Evolutionary conservation across 2,113 vertebrate genomes (phyloP), one percentile per base, ranked within the genome.

Genomic region (Gallinago jamesoni): DNA sequence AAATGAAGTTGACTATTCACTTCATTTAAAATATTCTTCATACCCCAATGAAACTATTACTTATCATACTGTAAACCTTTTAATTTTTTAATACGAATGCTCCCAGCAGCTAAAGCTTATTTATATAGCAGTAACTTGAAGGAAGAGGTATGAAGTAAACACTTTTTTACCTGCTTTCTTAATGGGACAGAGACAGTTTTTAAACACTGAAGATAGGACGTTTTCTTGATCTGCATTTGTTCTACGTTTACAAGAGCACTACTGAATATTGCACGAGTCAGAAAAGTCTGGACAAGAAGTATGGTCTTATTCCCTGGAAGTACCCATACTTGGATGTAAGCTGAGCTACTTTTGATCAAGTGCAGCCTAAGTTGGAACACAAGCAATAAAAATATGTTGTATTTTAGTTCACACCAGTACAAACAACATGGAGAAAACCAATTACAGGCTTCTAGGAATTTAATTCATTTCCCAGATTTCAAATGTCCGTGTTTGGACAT

Each of bases 1-100:
- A 94, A 96, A 84, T 76, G 9, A 93, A 95, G 30, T 72, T 92
- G 89, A 81, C 48, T 78, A 48, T 79, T 92, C 28, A 52, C 16
- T 84, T 92, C 0, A 9, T 88, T 90, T 90, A 64, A 94, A 92
- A 79, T 87, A 79, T 53, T 94, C 60, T 90, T 87, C 8, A 16
- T 73, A 50, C 3, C 4, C 30, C 43, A 56, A 14, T 62, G 50
- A 85, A 94, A 30, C 37, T 83, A 57, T 63, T 91, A 77, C 14
- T 91, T 89, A 77, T 16, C 1, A 1, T 84, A 75, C 11, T 41
- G n/a, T 43, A 87, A 94, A 85, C 23, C 25, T 92, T 90, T 82
- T 33, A 2, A 21, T 17, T 89, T 86, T 87, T 67, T 33, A 72
- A 86, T 60, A 52, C 1, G 5, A 90, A 81, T 45, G 17, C 7